Base-by-base conservation (phyloP, 2,888 invertebrate genomes). In the Fragum sueziense region DNA sequence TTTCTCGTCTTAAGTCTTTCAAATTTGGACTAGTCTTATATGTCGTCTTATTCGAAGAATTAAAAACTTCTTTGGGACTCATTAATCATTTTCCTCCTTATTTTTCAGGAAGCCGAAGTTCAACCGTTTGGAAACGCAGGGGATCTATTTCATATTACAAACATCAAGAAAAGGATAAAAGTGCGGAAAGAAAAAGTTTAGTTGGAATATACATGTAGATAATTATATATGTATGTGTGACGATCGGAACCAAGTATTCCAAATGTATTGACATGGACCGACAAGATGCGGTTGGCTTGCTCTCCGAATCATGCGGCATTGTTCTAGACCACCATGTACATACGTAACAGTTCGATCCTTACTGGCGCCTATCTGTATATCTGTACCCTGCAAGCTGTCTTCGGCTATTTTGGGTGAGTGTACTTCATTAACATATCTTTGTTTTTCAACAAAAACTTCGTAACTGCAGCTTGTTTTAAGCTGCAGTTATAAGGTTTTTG, bases 241-340 rank as follows among this genome's bases (percentile, higher is more conserved):
- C 41, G 65, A 65, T 34, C 22, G 7, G 22, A n/a, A n/a, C 37
- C 37, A 41, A 65, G 65, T 11, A 41, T 25, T 65, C 65, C 65
- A 41, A 65, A 65, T 65, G 65, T 65, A 37, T 65, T 34, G 65
- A 65, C 20, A 65, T 65, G 65, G 65, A 65, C 65, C 65, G 25
- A 41, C 37, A 65, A 27, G 37, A 65, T 65, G 65, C 41, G 65
- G 27, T 65, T 65, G 65, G 25, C 20, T 33, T 62, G 2, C 62
- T 62, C 20, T 62, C 33, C 34, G 20, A 34, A 41, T 34, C 29
- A 65, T 65, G 65, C 34, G 65, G 65, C 17, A 65, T 65, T 27
- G 41, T 25, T 22, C 37, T 65, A 65, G 65, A 65, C 27, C 65
- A 65, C 7, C 41, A 65, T 65, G 65, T 41, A 41, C 25, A 41